Evolutionary conservation across 2,797 vertebrate genomes (phyloP), one percentile per base, ranked within the genome.

Genomic region (Hephaestus fuliginosus): DNA sequence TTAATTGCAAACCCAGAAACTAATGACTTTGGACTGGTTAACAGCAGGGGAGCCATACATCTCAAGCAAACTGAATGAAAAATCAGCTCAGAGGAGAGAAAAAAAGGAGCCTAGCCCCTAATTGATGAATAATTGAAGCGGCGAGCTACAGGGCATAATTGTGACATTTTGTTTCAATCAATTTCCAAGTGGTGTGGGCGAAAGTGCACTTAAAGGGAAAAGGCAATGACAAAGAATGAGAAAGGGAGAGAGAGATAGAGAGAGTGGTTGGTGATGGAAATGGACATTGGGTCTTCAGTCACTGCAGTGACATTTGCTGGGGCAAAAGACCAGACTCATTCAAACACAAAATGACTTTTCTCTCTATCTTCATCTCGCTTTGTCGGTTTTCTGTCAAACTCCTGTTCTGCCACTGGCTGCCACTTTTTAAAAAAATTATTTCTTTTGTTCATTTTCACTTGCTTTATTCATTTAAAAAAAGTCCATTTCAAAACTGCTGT

Each of bases 1-100:
- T 96, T 96, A 96, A 96, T 96, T 96, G 95, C 96, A 95, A 96
- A 96, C 95, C 95, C 94, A 96, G 95, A 96, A 96, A 96, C 94
- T 95, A 96, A 96, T 96, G 95, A 96, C 95, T 96, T 96, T 96
- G 95, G 95, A 96, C 95, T 96, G 95, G 95, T 96, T 96, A 96
- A 96, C 95, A 96, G 96, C 96, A 96, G 95, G 95, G 95, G 95
- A 95, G 95, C 95, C 94, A 95, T 95, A 96, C 94, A 96, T 96
- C 94, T 95, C 89, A 80, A 86, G 94, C 95, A 95, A 96, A 96
- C 94, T 95, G 95, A 96, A 96, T 95, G 95, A 96, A 95, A 95
- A 96, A 96, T 96, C 94, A 95, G 94, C 92, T 95, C 91, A 74
- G 91, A 95, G 93, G 86, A 89, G 84, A 91, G 92, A 92, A 92